Conservation (phyloP, 2,797 vertebrate genomes). For the Sorex maritimensis region DNA sequence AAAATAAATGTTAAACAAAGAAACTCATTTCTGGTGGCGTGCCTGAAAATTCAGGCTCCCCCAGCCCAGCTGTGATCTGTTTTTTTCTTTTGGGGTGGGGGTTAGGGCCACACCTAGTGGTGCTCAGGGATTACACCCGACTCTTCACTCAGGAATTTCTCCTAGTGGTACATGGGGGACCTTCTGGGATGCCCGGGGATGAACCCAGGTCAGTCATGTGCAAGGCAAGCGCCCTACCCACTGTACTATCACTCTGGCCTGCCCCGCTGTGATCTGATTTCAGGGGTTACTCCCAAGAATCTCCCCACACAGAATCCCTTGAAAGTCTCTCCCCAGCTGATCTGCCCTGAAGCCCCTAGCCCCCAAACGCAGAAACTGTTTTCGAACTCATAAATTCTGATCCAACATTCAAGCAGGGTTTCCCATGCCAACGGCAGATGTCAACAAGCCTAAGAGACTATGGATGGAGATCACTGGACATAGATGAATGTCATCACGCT, state of each 20-base stretch:
- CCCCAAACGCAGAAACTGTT: background rate
- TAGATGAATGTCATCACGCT: background rate
- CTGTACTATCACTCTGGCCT: too few relatives aligned
- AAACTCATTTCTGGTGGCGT: background rate
- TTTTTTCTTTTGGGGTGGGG: too few relatives aligned
- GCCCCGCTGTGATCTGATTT: background rate
- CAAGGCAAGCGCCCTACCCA: too few relatives aligned
- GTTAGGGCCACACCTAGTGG: too few relatives aligned
- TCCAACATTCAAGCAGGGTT: background rate
- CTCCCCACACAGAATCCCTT: background rate
- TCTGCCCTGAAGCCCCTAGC: background rate
- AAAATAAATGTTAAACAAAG: background rate
- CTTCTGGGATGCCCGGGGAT: too few relatives aligned
- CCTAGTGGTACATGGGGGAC: too few relatives aligned
- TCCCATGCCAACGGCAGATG: background rate
- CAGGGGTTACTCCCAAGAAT: background rate
- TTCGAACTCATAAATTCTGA: constrained; percentile 36
- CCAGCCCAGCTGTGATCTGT: too few relatives aligned
- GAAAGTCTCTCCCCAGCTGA: background rate
- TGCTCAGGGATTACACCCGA: too few relatives aligned
- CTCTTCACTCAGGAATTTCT: too few relatives aligned
- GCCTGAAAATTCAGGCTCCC: background rate
- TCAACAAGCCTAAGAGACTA: background rate
- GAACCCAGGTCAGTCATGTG: too few relatives aligned
- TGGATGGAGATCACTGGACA: background rate